phyloP scores from a whole-genome alignment of 1,140 invertebrate genomes.

The Calephelis nemesis region DNA sequence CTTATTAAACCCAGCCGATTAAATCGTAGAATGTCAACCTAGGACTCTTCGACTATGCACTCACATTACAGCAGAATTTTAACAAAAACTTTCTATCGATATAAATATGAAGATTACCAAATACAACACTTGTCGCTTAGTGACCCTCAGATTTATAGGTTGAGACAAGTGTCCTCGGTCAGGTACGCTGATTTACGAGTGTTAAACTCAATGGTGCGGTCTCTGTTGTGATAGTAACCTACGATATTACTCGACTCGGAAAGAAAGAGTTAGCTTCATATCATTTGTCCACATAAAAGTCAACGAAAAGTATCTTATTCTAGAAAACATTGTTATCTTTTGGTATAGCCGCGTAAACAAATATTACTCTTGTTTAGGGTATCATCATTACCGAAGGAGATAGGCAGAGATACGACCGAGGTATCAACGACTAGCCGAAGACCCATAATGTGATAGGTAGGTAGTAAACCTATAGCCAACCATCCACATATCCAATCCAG shows the following conservation, averaged over 20 bases:
- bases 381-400: no score
- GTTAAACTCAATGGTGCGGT: not conserved
- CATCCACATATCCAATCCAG: no score
- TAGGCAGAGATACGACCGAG: no score
- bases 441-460: no score
- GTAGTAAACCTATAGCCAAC: no score
- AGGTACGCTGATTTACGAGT: conserved; percentile 62
- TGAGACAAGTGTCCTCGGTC: conserved; percentile 59
- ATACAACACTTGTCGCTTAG: conserved; percentile 37
- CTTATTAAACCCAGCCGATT: no score
- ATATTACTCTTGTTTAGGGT: no score
- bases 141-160: conserved; percentile 55
- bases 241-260: not conserved
- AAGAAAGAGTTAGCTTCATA: not conserved
- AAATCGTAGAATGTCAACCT: no score
- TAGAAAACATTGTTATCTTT: not conserved
- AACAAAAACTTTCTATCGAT: conserved; percentile 7
- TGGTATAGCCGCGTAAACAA: no score
- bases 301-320: not conserved
- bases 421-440: no score
- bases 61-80: no score
- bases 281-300: not conserved
- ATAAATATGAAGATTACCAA: not conserved
- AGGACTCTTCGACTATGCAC: no score
- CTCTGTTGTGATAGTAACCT: conserved; percentile 3